phyloP scores from a whole-genome alignment of 2,113 vertebrate species.

The Oxyruncus cristatus region DNA sequence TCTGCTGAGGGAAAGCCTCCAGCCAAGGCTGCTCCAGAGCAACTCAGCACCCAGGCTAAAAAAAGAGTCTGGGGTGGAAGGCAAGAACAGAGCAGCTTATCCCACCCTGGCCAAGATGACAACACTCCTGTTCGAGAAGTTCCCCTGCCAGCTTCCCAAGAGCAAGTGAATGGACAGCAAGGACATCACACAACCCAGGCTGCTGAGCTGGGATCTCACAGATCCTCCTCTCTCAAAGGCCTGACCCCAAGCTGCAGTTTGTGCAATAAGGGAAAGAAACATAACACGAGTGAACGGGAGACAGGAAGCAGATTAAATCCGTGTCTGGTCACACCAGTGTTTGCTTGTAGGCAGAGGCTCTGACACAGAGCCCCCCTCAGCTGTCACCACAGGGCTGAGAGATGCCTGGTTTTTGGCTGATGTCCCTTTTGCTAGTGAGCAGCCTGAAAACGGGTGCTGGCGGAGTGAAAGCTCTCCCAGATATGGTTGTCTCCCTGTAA shows the following conservation, averaged over 20 bases:
- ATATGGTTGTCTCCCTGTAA: background rate
- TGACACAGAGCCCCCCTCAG: constrained; percentile 8
- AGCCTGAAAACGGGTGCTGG: background rate
- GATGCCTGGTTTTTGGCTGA: constrained; percentile 30
- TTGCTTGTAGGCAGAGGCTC: background rate
- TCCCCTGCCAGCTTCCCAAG: background rate
- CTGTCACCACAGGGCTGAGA: background rate
- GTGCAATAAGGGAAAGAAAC: constrained; percentile 6
- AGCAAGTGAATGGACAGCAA: background rate
- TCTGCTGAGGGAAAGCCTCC: background rate
- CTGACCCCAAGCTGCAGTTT: background rate
- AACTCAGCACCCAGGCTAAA: constrained; percentile 28
- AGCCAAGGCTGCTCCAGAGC: background rate
- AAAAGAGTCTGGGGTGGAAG: background rate
- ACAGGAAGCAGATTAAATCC: constrained; percentile 41
- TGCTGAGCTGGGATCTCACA: background rate
- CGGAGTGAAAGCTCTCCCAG: background rate
- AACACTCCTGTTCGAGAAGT: background rate
- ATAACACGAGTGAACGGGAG: background rate
- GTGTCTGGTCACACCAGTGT: background rate
- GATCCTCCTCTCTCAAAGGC: background rate
- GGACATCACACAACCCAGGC: background rate
- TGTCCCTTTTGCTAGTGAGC: background rate
- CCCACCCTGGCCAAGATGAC: background rate
- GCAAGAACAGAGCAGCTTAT: background rate